phyloP scores from a whole-genome alignment of 2,113 vertebrate species.

The Osmerus mordax region DNA sequence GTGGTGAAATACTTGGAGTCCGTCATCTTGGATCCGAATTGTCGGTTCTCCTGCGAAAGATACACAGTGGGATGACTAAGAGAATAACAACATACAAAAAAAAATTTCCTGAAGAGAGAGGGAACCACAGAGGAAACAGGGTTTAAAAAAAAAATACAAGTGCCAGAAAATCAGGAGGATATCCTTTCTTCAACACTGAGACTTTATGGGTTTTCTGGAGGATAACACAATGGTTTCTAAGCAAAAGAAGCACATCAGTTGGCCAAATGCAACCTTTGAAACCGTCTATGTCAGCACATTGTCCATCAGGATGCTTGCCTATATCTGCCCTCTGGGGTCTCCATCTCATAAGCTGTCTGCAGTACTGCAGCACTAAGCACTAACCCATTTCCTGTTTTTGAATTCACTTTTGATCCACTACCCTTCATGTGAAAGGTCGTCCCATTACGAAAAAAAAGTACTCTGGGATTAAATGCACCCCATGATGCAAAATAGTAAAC shows the following conservation, averaged over 20 bases:
- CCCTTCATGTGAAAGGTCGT: slow-evolving; percentile 10
- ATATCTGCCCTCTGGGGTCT: background rate
- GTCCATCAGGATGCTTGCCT: slow-evolving; percentile 4
- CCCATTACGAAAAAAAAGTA: slow-evolving; percentile 2
- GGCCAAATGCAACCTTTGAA: slow-evolving; percentile 16
- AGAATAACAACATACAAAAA: background rate
- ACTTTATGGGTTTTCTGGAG: slow-evolving; percentile 28
- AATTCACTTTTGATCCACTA: background rate
- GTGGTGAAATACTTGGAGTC: slow-evolving; percentile 99
- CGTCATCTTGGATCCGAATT: slow-evolving; percentile 87
- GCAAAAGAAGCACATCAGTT: slow-evolving; percentile 14
- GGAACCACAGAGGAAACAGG: slow-evolving; percentile 49
- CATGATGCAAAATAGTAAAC: background rate
- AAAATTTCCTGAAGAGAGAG: slow-evolving; percentile 32
- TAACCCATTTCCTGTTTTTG: slow-evolving; percentile 44
- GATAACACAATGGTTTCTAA: slow-evolving; percentile 49
- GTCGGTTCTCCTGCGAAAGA: slow-evolving; percentile 70
- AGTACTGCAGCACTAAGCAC: slow-evolving; percentile 12
- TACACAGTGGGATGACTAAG: slow-evolving; percentile 13
- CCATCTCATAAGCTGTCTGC: slow-evolving; percentile 5
- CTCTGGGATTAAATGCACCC: background rate
- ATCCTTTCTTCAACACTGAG: slow-evolving; percentile 40
- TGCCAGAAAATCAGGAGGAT: slow-evolving; percentile 59
- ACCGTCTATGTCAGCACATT: slow-evolving; percentile 31
- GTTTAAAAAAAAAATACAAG: slow-evolving; percentile 60